These are phyloP conservation scores for Euschistus heros DNA, from an alignment of 1,140 invertebrate species.

Conservation along the genomic window DNA sequence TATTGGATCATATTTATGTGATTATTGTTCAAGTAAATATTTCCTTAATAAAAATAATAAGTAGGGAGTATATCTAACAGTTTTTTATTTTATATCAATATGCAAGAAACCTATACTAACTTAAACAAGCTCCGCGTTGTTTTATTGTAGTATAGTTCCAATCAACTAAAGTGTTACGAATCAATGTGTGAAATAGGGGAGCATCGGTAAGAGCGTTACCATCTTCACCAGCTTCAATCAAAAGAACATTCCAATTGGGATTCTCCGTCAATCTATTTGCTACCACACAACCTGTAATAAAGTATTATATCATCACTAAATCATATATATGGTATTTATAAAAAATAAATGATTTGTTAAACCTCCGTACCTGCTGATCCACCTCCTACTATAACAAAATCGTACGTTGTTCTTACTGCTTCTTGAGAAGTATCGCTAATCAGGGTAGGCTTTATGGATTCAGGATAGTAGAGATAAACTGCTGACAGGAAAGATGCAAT, in stretches of 20 bases:
- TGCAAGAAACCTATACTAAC: background rate
- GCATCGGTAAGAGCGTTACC: background rate
- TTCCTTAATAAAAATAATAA: too few relatives aligned
- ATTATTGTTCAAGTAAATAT: too few relatives aligned
- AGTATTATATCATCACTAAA: too few relatives aligned
- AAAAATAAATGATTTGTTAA: too few relatives aligned
- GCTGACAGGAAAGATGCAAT: background rate
- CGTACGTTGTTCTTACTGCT: background rate
- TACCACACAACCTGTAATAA: background rate
- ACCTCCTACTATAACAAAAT: background rate
- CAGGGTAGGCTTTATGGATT: background rate
- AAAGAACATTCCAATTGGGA: background rate
- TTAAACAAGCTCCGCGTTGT: background rate
- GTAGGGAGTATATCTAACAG: too few relatives aligned
- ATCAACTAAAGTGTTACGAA: background rate
- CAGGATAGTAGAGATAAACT: background rate
- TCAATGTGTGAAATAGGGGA: background rate
- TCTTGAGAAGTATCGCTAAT: background rate
- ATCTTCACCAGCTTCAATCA: background rate
- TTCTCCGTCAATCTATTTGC: slow-evolving; percentile 40
- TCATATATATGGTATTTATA: too few relatives aligned
- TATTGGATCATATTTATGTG: too few relatives aligned
- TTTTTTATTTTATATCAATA: too few relatives aligned
- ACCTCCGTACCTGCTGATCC: too few relatives aligned
- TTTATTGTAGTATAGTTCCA: background rate